Conservation (phyloP, 2,113 vertebrate genomes). For the Melanotaenia duboulayi region DNA sequence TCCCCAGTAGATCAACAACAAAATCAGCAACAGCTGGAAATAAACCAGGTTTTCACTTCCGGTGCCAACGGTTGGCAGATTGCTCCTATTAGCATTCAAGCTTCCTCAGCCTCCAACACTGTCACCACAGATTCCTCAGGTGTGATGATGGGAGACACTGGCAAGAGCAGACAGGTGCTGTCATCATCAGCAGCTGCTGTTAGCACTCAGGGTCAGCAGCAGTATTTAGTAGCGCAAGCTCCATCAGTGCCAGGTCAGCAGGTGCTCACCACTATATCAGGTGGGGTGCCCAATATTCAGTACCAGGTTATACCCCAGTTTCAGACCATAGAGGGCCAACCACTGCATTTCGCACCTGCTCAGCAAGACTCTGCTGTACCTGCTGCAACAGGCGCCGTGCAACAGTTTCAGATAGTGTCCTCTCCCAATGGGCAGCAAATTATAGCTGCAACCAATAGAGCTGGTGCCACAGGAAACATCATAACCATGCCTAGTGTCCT, state of each 20-base stretch:
- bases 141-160: conserved; percentile 73
- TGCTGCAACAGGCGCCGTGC: conserved; percentile 74
- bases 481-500: conserved; percentile 92
- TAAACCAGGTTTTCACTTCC: conserved; percentile 88
- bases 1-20: conserved; percentile 81
- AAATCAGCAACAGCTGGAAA: conserved; percentile 84
- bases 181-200: conserved; percentile 67
- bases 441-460: conserved; percentile 84
- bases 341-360: conserved; percentile 89
- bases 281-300: conserved; percentile 93
- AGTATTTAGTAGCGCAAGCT: conserved; percentile 88
- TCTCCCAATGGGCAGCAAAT: conserved; percentile 90
- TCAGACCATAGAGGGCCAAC: conserved; percentile 95
- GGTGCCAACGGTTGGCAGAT: conserved; percentile 94
- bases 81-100: conserved; percentile 83
- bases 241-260: conserved; percentile 90
- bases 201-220: conserved; percentile 77
- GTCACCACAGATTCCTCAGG: conserved; percentile 81
- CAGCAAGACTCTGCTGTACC: conserved; percentile 87
- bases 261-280: conserved; percentile 89
- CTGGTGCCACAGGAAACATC: conserved; percentile 86
- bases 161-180: conserved; percentile 84
- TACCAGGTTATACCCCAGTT: conserved; percentile 98
- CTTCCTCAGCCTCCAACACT: conserved; percentile 74
- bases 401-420: conserved; percentile 92